Base-by-base conservation (phyloP, 2,113 vertebrate genomes). In the Edolisoma coerulescens region DNA sequence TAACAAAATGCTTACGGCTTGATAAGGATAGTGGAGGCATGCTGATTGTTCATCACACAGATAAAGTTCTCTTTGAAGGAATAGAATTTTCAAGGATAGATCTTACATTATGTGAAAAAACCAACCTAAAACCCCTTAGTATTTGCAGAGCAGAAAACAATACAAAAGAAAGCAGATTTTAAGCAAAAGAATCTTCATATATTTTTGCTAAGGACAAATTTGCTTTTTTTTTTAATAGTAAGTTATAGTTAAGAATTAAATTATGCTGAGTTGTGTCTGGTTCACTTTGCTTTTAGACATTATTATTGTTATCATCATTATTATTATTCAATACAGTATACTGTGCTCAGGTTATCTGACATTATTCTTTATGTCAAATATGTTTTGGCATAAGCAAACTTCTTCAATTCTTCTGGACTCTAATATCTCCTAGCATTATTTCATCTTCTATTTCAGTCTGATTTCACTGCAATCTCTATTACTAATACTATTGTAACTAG, bases 61-160 rank as follows among this genome's bases (percentile, higher is more conserved):
- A 4, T 60, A 10, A 77, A 79, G 11, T 45, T 67, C 11, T 87
- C 44, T 52, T 56, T 85, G 54, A 85, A 80, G 33, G 10, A 69
- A 45, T 0, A 65, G 7, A 65, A 65, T 1, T 89, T 89, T 84
- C 65, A 81, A 77, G 42, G 13, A 21, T 7, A 84, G 18, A 68
- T 42, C 13, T 60, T 45, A 35, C 4, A 44, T 76, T 71, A 68
- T 33, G 21, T 2, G 60, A 86, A 84, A 77, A 49, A 39, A 4
- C 0, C 22, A 60, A 39, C 27, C 30, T 33, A 45, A 44, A 68
- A 27, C 7, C 2, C 0, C 0, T 15, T 61, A 53, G 22, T 71
- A 26, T 84, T 63, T 82, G 11, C 16, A 52, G 13, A 82, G 13
- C 15, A 83, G 70, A 79, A 87, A 50, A 42, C 37, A 94, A 52